Conservation (phyloP, 2,113 vertebrate genomes). For the Gambusia holbrooki region DNA sequence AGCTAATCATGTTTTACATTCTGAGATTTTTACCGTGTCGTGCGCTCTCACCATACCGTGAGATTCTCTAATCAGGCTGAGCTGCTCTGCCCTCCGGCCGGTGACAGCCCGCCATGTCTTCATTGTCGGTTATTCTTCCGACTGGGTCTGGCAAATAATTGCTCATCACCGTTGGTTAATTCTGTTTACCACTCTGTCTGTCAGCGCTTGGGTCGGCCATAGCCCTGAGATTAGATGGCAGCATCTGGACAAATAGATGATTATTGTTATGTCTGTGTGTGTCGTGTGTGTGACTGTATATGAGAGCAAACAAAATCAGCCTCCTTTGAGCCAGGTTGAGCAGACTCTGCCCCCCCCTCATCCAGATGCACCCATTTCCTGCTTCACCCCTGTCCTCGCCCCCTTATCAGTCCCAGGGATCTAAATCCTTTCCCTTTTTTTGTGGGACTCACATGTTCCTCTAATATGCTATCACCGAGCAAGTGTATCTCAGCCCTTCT, state of each 20-base stretch:
- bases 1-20: not conserved
- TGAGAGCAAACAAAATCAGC: slow-evolving; percentile 3
- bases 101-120: slow-evolving; percentile 27
- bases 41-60: not conserved
- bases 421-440: slow-evolving; percentile 40
- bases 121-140: slow-evolving; percentile 48
- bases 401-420: slow-evolving; percentile 34
- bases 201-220: slow-evolving; percentile 46
- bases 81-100: slow-evolving; percentile 9
- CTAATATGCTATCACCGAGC: slow-evolving; percentile 41
- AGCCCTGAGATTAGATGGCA: slow-evolving; percentile 37
- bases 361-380: slow-evolving; percentile 18
- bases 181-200: slow-evolving; percentile 73
- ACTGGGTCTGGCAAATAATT: slow-evolving; percentile 72
- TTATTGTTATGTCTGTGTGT: slow-evolving; percentile 9
- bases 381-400: slow-evolving; percentile 17
- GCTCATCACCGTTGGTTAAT: slow-evolving; percentile 68
- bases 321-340: slow-evolving; percentile 20
- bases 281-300: slow-evolving; percentile 1
- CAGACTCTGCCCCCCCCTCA: slow-evolving; percentile 3
- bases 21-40: not conserved
- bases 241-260: slow-evolving; percentile 48
- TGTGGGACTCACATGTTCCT: slow-evolving; percentile 42
- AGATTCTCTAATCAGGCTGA: not conserved
- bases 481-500: slow-evolving; percentile 41